Evolutionary conservation across 2,888 invertebrate species (phyloP).

Genomic region (Pterobdella sp.): DNA sequence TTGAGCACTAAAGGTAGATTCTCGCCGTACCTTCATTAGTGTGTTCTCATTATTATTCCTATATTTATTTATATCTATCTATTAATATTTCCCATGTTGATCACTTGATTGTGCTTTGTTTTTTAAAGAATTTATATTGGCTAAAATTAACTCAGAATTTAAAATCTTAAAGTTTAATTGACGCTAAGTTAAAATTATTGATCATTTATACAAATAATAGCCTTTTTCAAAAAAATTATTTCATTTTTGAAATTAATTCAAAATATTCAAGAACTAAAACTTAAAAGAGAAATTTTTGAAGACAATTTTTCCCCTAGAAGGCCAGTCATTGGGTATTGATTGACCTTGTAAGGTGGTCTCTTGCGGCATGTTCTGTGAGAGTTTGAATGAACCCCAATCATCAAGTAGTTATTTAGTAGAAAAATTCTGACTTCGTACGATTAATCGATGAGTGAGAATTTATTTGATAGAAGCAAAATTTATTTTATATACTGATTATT

Average conservation of each 20-base stretch:
- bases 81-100: too few relatives aligned
- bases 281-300: conserved; percentile 44
- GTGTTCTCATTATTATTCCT: too few relatives aligned
- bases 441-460: neutral
- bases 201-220: too few relatives aligned
- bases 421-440: neutral
- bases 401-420: neutral
- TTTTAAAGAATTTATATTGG: too few relatives aligned
- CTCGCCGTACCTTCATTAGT: conserved; percentile 3
- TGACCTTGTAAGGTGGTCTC: conserved; percentile 5
- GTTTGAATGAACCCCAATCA: neutral
- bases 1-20: conserved; percentile 50
- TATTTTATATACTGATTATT: too few relatives aligned
- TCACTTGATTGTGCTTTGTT: too few relatives aligned
- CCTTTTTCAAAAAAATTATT: neutral
- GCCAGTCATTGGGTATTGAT: conserved; percentile 45
- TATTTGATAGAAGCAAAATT: too few relatives aligned
- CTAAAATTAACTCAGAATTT: too few relatives aligned
- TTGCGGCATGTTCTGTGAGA: neutral
- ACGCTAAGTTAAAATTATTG: too few relatives aligned
- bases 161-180: too few relatives aligned
- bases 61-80: too few relatives aligned
- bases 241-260: neutral
- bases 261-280: conserved; percentile 29
- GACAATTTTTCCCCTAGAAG: conserved; percentile 43